Conservation (phyloP, 1,140 invertebrate genomes). For the Heliconius nattereri region DNA sequence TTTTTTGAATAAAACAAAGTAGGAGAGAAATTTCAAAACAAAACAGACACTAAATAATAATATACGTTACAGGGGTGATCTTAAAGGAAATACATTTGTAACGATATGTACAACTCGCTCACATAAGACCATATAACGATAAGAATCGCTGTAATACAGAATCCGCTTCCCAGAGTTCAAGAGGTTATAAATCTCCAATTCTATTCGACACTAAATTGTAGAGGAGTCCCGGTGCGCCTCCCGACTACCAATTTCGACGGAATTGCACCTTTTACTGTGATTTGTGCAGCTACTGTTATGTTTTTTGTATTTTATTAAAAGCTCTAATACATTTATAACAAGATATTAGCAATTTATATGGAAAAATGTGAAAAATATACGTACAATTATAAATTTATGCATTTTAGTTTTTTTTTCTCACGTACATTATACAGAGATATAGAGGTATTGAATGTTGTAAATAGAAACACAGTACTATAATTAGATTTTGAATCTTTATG, state of each 20-base stretch:
- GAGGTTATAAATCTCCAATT: conserved; percentile 15
- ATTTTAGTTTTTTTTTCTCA: no score
- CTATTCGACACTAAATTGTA: conserved; percentile 13
- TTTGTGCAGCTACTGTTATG: background rate
- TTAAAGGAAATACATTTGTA: background rate
- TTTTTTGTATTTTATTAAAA: conserved; percentile 1
- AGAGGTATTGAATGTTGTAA: no score
- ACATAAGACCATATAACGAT: background rate
- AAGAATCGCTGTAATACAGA: background rate
- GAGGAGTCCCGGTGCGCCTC: conserved; percentile 4
- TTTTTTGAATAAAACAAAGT: no score
- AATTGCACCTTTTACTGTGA: conserved; percentile 11
- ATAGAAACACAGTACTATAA: no score
- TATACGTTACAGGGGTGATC: background rate
- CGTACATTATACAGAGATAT: no score
- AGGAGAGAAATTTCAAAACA: no score
- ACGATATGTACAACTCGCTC: conserved; percentile 2
- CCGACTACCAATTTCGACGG: background rate
- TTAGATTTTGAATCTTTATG: no score
- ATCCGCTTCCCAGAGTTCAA: conserved; percentile 9
- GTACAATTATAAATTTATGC: no score
- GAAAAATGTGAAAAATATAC: no score
- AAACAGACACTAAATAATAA: no score
- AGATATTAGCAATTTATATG: background rate
- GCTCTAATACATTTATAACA: background rate